Conservation (phyloP, 2,113 vertebrate genomes). For the Ploceus nigricollis region DNA sequence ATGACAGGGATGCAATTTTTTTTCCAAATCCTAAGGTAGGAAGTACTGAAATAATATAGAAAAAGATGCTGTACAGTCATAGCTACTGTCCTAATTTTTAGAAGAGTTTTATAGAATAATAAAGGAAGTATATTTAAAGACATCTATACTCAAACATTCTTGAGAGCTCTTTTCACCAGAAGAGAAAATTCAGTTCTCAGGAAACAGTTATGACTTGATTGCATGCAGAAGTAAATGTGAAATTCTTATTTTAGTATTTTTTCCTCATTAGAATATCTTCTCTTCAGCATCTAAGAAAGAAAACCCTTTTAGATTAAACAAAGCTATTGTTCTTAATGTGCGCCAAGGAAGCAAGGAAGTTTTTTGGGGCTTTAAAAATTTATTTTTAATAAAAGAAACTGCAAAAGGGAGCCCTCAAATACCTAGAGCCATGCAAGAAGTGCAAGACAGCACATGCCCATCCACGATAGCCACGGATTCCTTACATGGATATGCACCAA, state of each 20-base stretch:
- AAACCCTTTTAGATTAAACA: background rate
- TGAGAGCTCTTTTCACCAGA: background rate
- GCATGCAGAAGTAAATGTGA: background rate
- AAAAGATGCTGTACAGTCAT: background rate
- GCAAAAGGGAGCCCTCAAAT: background rate
- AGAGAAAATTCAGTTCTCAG: background rate
- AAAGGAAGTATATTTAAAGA: background rate
- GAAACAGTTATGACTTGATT: background rate
- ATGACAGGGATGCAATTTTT: background rate
- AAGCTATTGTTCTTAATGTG: background rate
- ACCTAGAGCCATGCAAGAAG: background rate
- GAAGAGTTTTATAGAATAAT: background rate
- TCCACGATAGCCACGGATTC: background rate
- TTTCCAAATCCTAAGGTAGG: background rate
- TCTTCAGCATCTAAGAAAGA: background rate
- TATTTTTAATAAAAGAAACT: background rate
- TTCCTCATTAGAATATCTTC: background rate
- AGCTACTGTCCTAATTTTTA: background rate
- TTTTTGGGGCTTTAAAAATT: background rate
- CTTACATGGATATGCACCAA: background rate
- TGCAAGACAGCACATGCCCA: background rate
- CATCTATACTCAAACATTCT: background rate
- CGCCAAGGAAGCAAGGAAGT: background rate
- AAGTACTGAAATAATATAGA: background rate
- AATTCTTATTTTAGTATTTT: background rate